Conservation (phyloP, 2,113 vertebrate genomes). For the Pantherophis guttatus region DNA sequence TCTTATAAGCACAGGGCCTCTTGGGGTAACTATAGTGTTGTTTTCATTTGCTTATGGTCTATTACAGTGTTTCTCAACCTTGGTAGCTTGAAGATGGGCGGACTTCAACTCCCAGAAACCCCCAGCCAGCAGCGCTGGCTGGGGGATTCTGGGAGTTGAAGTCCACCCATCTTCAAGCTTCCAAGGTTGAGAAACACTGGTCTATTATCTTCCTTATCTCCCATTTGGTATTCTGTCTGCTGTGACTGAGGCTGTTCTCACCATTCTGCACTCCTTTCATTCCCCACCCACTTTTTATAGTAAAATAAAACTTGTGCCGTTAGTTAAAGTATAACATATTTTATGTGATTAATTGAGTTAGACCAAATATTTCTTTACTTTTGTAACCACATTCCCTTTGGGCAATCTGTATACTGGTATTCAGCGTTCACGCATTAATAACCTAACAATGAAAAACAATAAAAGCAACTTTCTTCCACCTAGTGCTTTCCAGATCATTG, state of each 20-base stretch:
- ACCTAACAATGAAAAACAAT: background rate
- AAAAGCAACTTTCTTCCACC: background rate
- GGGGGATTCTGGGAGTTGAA: too few species aligned
- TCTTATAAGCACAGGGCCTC: background rate
- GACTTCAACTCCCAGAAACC: too few species aligned
- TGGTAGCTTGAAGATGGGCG: too few species aligned
- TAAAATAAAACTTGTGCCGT: background rate
- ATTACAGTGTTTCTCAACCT: background rate
- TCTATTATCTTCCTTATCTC: background rate
- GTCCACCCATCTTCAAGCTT: too few species aligned
- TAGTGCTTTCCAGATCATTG: background rate
- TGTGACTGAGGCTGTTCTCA: background rate
- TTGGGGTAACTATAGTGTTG: background rate
- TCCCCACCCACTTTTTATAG: background rate
- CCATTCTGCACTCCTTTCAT: background rate
- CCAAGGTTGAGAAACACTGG: background rate
- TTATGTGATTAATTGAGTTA: background rate
- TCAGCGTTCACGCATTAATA: background rate
- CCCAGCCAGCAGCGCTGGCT: too few species aligned
- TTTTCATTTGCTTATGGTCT: background rate
- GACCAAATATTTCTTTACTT: slow-evolving; percentile 1
- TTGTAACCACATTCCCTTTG: background rate
- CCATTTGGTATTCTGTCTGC: background rate
- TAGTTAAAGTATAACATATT: background rate
- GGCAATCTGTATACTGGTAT: background rate